Evolutionary conservation across 2,113 vertebrate genomes (phyloP), one percentile per base, ranked within the genome.

Genomic region (Pachypanchax playfairii): DNA sequence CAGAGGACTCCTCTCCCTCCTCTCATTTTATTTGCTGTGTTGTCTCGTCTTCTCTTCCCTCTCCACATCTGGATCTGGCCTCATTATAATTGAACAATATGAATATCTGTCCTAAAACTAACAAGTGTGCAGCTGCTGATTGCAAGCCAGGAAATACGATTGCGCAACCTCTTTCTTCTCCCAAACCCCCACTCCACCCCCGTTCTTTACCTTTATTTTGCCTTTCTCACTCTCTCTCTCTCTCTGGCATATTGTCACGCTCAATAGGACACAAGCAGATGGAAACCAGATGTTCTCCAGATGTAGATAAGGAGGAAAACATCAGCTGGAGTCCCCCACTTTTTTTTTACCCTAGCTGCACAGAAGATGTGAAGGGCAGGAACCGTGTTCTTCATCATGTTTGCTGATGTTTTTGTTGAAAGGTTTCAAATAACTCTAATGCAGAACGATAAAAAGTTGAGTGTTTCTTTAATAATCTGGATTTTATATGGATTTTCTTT

Each of bases 231-330:
- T 14, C 48, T 15, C 44, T 25, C 10, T 42, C 36, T 38, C 59
- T 35, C 60, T 8, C 33, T 31, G 11, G 26, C 56, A 55, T 56
- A 50, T 62, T 57, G 73, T 85, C 76, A 73, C 56, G 44, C 83
- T 75, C n/a, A 21, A 39, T 55, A 52, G 44, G 39, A 31, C 73
- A 47, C 17, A 29, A 42, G n/a, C 47, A 76, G 86, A 90, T 83
- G 83, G 33, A 84, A 88, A 84, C 69, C 86, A 90, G 86, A 87
- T 83, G 80, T 79, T 58, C 31, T 24, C 61, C 82, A 87, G 79
- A 85, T 85, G 83, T 20, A 72, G 78, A 86, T 80, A 84, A 66
- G 61, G 58, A 21, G 3, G 11, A 74, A 66, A 82, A 60, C 66
- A 79, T 76, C 82, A 84, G 82, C 82, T 86, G 84, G 66, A 75